A percentile compares a stretch with the other conserved stretches of the same genome.
phyloP scores from a whole-genome alignment of 2,113 vertebrate species.

The Dendropsophus ebraccatus region DNA sequence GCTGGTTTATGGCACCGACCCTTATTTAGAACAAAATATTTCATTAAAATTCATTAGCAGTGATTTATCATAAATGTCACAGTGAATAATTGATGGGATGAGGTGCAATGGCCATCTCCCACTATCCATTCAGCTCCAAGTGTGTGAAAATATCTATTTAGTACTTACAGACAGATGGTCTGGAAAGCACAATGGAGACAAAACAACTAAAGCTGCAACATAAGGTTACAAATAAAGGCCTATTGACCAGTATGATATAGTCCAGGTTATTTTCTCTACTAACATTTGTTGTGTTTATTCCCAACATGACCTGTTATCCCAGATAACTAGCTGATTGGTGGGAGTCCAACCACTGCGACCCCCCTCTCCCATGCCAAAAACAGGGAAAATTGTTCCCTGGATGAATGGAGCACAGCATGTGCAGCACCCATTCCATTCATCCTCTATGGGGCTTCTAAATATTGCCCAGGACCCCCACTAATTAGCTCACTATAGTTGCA shows the following conservation, averaged over 20 bases:
- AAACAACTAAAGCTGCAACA: background rate
- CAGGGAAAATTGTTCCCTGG: too few species aligned
- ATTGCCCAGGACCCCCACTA: too few species aligned
- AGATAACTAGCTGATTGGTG: too few species aligned
- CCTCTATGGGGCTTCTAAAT: too few species aligned
- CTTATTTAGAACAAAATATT: background rate
- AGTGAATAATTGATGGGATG: background rate
- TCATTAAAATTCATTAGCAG: background rate
- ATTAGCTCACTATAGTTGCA: too few species aligned
- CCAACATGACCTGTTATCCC: too few species aligned
- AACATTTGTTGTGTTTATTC: too few species aligned
- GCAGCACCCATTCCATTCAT: too few species aligned
- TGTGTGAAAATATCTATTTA: background rate
- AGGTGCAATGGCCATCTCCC: background rate
- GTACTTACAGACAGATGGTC: slow-evolving; percentile 2
- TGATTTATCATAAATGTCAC: slow-evolving; percentile 20
- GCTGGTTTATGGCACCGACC: background rate
- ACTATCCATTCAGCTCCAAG: background rate
- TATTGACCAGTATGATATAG: background rate
- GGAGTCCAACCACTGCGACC: too few species aligned
- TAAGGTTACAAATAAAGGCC: background rate
- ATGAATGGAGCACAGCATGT: too few species aligned
- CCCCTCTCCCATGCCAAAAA: too few species aligned
- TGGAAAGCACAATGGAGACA: background rate
- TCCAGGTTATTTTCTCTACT: background rate